A percentile compares a stretch with the other conserved stretches of the same genome.
Conservation (phyloP, 2,797 vertebrate genomes). For the Macroramphosus scolopax region DNA sequence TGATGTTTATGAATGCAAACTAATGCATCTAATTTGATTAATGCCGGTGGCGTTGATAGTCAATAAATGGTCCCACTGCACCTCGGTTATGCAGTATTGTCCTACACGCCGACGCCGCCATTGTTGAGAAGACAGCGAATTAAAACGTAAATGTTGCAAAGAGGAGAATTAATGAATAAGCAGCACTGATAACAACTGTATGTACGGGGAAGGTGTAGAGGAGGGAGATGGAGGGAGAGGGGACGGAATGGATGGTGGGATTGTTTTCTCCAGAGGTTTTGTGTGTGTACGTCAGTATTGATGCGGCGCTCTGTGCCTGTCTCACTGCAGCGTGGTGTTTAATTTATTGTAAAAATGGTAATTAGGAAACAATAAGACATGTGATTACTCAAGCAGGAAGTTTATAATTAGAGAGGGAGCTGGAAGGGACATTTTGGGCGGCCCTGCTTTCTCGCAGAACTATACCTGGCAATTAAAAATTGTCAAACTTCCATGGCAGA, state of each 20-base stretch:
- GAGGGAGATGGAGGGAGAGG: too few species aligned
- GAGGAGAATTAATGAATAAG: conserved; percentile 65
- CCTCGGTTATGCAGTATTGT: conserved; percentile 50
- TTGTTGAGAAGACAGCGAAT: conserved; percentile 65
- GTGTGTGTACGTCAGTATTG: conserved; percentile 65
- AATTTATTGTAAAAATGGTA: conserved; percentile 86
- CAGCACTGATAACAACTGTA: conserved; percentile 61
- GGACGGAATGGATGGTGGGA: conserved; percentile 36
- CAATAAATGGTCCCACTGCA: conserved; percentile 62
- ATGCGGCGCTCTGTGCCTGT: conserved; percentile 69
- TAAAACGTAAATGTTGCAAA: conserved; percentile 67
- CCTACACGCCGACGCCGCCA: conserved; percentile 40
- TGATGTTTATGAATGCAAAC: conserved; percentile 52
- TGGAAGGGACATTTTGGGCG: conserved; percentile 76
- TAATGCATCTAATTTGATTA: conserved; percentile 58
- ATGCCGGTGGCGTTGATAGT: conserved; percentile 48
- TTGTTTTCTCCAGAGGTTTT: conserved; percentile 50
- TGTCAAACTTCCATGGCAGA: conserved; percentile 77
- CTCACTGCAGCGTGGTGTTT: conserved; percentile 73
- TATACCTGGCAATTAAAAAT: conserved; percentile 77
- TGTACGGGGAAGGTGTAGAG: conserved; percentile 46
- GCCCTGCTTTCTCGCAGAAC: conserved; percentile 63
- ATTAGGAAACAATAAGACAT: conserved; percentile 82
- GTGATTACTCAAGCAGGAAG: conserved; percentile 82
- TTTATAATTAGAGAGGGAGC: conserved; percentile 84